phyloP scores from a whole-genome alignment of 2,888 invertebrate genomes.

The Drepanosiphum platanoidis region DNA sequence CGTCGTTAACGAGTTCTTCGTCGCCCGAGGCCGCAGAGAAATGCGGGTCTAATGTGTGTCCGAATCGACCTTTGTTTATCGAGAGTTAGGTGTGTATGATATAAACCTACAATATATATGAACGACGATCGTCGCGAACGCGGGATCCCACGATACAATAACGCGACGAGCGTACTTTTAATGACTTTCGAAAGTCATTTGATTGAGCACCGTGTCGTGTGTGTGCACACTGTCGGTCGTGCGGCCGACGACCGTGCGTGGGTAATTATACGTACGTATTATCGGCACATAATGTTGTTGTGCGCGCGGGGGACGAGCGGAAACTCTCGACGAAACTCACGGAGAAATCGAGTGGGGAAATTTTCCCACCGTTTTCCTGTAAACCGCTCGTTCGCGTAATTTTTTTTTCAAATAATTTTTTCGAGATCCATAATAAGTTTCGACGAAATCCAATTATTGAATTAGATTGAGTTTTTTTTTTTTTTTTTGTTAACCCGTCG shows the following conservation, averaged over 20 bases:
- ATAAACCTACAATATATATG: too few species aligned
- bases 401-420: constrained; percentile 15
- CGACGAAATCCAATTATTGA: constrained; percentile 28
- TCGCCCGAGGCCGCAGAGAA: constrained; percentile 29
- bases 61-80: constrained; percentile 38
- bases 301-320: neutral
- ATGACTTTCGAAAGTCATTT: constrained; percentile 36
- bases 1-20: constrained; percentile 47
- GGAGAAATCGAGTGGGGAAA: neutral
- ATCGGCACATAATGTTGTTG: too few species aligned
- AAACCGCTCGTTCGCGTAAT: neutral
- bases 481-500: too few species aligned
- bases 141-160: constrained; percentile 10
- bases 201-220: constrained; percentile 32
- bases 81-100: neutral
- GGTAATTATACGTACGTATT: neutral
- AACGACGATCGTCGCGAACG: too few species aligned
- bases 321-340: neutral
- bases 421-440: constrained; percentile 28
- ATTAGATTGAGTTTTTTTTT: constrained; percentile 9
- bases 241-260: too few species aligned
- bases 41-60: constrained; percentile 25
- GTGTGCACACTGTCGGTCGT: too few species aligned
- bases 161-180: neutral
- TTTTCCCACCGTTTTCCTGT: too few species aligned